A percentile compares a stretch with the other conserved stretches of the same genome.
Evolutionary conservation across 2,113 vertebrate genomes (phyloP).

Genomic region (Lota lota): DNA sequence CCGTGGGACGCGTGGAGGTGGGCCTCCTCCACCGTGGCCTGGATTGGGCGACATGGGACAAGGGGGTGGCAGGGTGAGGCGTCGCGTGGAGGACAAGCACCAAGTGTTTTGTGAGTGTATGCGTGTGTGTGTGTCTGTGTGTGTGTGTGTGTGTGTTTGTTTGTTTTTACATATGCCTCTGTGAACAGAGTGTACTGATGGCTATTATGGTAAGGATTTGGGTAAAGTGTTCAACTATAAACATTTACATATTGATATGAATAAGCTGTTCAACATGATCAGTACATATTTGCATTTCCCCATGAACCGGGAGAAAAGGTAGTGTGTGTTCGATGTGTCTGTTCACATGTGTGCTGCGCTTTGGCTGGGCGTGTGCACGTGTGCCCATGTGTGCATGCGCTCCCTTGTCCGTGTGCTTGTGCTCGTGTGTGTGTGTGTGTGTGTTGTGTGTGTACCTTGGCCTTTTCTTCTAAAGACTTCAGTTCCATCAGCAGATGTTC

Average conservation of each 20-base stretch:
- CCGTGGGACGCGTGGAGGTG: conserved; percentile 84
- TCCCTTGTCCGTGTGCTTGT: background rate
- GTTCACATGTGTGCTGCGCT: background rate
- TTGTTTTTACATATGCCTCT: too few relatives aligned
- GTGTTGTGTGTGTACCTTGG: conserved; percentile 74
- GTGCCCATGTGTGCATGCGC: background rate
- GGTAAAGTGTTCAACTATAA: too few relatives aligned
- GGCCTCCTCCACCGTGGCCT: conserved; percentile 87
- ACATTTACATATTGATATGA: too few relatives aligned
- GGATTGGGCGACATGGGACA: conserved; percentile 4
- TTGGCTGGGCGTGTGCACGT: background rate
- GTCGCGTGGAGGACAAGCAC: too few relatives aligned
- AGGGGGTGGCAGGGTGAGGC: too few relatives aligned
- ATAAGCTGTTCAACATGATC: too few relatives aligned
- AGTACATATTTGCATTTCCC: too few relatives aligned
- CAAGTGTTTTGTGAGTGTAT: background rate
- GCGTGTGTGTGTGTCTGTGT: background rate
- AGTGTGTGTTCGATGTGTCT: background rate
- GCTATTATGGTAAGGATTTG: too few relatives aligned
- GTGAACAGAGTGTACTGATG: too few relatives aligned
- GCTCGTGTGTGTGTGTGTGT: background rate
- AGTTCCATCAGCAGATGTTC: conserved; percentile 84
- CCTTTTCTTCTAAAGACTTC: conserved; percentile 80
- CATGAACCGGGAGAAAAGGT: too few relatives aligned
- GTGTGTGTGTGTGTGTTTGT: background rate